Percentiles rank a stretch among this genome's conserved stretches.
Conservation (phyloP, 2,888 invertebrate genomes). For the Drosophila birchii region DNA sequence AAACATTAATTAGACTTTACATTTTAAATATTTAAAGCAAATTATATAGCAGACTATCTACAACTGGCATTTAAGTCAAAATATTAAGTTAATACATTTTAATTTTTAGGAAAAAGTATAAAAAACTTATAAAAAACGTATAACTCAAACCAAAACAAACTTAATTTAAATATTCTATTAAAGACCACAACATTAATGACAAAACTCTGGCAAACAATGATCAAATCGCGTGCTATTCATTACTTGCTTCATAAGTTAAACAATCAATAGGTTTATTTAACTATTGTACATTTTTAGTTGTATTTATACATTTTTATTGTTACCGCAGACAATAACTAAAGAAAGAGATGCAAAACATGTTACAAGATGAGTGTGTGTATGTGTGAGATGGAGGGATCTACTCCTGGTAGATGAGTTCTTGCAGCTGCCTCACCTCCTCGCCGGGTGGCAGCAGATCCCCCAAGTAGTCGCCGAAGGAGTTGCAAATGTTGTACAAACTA, state of each 20-base stretch:
- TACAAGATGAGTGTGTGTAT: slow-evolving; percentile 28
- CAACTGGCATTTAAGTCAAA: no score
- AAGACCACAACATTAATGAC: no score
- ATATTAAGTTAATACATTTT: no score
- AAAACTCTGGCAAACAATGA: no score
- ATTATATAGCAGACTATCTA: no score
- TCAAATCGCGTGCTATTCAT: slow-evolving; percentile 50
- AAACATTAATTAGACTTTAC: background rate
- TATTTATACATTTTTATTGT: slow-evolving; percentile 79
- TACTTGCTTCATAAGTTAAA: slow-evolving; percentile 48
- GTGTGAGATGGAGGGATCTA: slow-evolving; percentile 60
- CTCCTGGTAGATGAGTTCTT: slow-evolving; percentile 88
- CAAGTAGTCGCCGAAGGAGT: slow-evolving; percentile 88
- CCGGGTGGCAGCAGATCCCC: slow-evolving; percentile 86
- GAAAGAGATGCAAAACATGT: slow-evolving; percentile 38
- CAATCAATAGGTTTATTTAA: slow-evolving; percentile 63
- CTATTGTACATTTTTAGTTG: slow-evolving; percentile 56
- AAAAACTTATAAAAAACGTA: no score
- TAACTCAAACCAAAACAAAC: no score
- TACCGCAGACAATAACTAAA: slow-evolving; percentile 58
- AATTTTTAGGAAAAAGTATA: no score
- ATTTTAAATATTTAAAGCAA: background rate
- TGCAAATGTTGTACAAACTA: slow-evolving; percentile 87
- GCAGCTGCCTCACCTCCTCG: slow-evolving; percentile 87
- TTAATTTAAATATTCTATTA: no score